Conservation (phyloP, 2,113 vertebrate genomes). For the Brienomyrus longianalis region DNA sequence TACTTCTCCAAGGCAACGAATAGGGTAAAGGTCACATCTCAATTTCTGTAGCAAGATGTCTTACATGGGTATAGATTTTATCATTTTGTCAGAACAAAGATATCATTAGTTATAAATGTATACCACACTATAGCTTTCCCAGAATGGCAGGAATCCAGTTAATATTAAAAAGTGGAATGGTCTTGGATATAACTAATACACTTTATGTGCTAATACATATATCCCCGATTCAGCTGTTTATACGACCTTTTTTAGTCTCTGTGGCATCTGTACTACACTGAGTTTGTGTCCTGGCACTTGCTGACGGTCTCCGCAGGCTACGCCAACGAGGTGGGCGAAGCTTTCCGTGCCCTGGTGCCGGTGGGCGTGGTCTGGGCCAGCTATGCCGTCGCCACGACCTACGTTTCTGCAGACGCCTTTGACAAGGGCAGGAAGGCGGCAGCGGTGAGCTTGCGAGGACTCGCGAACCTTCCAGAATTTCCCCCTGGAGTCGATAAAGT, state of each 20-base stretch:
- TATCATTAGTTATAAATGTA: conserved; percentile 20
- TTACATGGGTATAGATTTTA: conserved; percentile 24
- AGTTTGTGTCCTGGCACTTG: background rate
- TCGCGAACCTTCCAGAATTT: background rate
- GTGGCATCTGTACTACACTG: background rate
- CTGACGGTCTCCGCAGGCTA: conserved; percentile 66
- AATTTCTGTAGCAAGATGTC: conserved; percentile 16
- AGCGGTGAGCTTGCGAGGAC: conserved; percentile 57
- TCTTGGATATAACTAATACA: background rate
- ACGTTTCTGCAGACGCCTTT: conserved; percentile 82
- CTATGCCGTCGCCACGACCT: conserved; percentile 79
- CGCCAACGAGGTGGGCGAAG: conserved; percentile 90
- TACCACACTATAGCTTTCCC: background rate
- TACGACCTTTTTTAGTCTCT: background rate
- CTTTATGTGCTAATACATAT: background rate
- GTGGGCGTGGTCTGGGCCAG: conserved; percentile 77
- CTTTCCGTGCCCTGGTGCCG: conserved; percentile 82
- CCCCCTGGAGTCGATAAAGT: background rate
- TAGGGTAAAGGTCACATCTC: conserved; percentile 21
- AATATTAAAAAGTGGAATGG: background rate
- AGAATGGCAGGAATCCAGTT: background rate
- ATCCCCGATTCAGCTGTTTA: background rate
- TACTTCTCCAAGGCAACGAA: conserved; percentile 5
- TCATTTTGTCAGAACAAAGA: conserved; percentile 26
- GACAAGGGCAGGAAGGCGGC: conserved; percentile 87